Percentiles rank a stretch among this genome's conserved stretches.
These are phyloP conservation scores for Centropristis striata DNA, from an alignment of 2,113 vertebrate genomes.

Conservation along the genomic window DNA sequence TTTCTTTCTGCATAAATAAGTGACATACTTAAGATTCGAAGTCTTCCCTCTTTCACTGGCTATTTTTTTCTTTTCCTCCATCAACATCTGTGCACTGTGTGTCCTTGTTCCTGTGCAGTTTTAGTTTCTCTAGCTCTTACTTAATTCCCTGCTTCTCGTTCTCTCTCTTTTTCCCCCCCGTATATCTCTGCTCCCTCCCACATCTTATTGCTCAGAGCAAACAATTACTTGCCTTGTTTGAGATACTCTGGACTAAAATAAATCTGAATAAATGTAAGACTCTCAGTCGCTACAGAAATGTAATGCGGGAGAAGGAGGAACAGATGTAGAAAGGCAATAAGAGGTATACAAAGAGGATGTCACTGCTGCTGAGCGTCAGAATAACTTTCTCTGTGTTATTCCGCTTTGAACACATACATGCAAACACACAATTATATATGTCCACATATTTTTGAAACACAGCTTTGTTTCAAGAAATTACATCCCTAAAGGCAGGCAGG, in stretches of 20 bases:
- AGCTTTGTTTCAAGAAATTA: constrained; percentile 26
- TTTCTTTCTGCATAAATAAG: constrained; percentile 14
- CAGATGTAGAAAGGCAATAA: constrained; percentile 41
- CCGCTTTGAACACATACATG: not conserved
- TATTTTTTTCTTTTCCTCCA: not conserved
- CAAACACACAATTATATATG: constrained; percentile 20
- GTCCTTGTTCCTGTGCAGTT: constrained; percentile 44
- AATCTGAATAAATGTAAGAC: constrained; percentile 59
- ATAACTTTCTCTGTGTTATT: not conserved
- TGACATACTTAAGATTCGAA: constrained; percentile 9
- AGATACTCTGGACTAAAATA: constrained; percentile 66
- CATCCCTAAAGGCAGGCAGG: constrained; percentile 18
- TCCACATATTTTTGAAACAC: constrained; percentile 23
- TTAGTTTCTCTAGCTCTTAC: constrained; percentile 42
- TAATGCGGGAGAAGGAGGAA: constrained; percentile 33
- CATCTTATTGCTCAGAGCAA: constrained; percentile 65
- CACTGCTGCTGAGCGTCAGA: constrained; percentile 30
- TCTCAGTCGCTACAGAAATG: constrained; percentile 40
- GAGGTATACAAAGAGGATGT: constrained; percentile 40
- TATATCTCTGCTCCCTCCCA: constrained; percentile 41
- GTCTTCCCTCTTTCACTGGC: constrained; percentile 3
- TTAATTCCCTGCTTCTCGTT: constrained; percentile 25
- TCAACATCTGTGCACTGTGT: not conserved
- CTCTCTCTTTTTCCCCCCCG: not conserved
- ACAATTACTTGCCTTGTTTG: constrained; percentile 72